phyloP scores from a whole-genome alignment of 1,140 invertebrate species.

The Drosophila repletoides region DNA sequence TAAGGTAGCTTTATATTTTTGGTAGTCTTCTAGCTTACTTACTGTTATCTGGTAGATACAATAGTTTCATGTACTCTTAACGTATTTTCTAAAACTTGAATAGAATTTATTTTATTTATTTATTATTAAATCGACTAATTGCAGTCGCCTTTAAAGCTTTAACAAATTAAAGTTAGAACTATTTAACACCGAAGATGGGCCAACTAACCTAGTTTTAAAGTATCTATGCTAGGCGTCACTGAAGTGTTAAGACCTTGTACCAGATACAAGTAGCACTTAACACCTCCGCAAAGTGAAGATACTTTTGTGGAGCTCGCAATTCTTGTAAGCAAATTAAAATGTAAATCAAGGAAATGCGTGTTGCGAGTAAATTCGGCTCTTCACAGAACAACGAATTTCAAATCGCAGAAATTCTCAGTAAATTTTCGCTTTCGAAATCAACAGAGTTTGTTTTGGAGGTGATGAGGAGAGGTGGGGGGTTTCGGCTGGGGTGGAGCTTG shows the following conservation, averaged over 20 bases:
- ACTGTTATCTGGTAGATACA: too few species aligned
- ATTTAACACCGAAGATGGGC: neutral
- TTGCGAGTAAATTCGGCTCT: conserved; percentile 8
- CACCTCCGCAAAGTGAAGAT: neutral
- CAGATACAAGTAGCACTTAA: conserved; percentile 27
- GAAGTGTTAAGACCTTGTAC: conserved; percentile 28
- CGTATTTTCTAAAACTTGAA: too few species aligned
- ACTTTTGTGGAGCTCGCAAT: conserved; percentile 36
- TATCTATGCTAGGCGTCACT: neutral
- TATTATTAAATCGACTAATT: too few species aligned
- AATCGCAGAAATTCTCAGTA: conserved; percentile 51
- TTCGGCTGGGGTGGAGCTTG: neutral
- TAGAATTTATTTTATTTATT: too few species aligned
- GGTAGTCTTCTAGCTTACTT: too few species aligned
- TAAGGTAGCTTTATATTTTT: too few species aligned
- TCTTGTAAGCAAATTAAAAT: conserved; percentile 51
- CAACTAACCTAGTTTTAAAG: neutral
- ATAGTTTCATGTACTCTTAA: too few species aligned
- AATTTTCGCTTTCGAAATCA: conserved; percentile 70
- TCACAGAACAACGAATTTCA: conserved; percentile 12
- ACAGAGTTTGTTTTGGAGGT: neutral
- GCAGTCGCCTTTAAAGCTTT: too few species aligned
- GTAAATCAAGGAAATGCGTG: too few species aligned
- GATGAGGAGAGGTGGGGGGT: neutral
- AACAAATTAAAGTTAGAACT: too few species aligned